These are phyloP conservation scores for Brienomyrus brachyistius DNA, from an alignment of 2,113 vertebrate species.

Conservation along the genomic window DNA sequence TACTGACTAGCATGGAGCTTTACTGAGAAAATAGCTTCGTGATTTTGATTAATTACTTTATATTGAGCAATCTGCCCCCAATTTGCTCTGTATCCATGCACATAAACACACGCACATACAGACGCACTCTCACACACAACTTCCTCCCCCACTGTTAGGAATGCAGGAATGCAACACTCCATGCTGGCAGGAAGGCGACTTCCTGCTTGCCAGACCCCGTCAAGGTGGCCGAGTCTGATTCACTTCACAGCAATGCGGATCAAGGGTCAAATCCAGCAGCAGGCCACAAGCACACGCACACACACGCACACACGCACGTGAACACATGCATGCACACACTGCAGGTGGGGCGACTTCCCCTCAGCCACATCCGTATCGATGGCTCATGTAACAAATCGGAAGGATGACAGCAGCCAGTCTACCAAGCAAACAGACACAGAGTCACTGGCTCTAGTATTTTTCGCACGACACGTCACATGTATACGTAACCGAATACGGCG, in stretches of 20 bases:
- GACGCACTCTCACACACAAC: background rate
- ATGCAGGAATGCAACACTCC: conserved; percentile 38
- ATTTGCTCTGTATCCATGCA: background rate
- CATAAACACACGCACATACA: conserved; percentile 22
- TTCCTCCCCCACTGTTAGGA: conserved; percentile 29
- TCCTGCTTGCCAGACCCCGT: background rate
- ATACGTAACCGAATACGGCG: background rate
- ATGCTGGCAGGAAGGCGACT: background rate
- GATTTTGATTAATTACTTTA: background rate
- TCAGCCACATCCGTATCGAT: too few relatives aligned
- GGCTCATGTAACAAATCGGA: background rate
- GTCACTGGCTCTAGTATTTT: background rate
- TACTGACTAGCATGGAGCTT: background rate
- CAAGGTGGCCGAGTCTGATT: background rate
- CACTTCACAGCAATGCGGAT: conserved; percentile 3
- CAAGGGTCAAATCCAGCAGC: background rate
- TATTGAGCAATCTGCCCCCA: background rate
- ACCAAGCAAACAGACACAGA: background rate
- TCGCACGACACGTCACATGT: background rate
- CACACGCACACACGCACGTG: background rate
- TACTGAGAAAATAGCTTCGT: background rate
- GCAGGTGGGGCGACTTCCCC: background rate
- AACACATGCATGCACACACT: background rate
- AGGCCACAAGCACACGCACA: background rate
- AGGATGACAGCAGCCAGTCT: background rate